These are phyloP conservation scores for Drosophila persimilis DNA, from an alignment of 1,140 invertebrate species.

Conservation along the genomic window DNA sequence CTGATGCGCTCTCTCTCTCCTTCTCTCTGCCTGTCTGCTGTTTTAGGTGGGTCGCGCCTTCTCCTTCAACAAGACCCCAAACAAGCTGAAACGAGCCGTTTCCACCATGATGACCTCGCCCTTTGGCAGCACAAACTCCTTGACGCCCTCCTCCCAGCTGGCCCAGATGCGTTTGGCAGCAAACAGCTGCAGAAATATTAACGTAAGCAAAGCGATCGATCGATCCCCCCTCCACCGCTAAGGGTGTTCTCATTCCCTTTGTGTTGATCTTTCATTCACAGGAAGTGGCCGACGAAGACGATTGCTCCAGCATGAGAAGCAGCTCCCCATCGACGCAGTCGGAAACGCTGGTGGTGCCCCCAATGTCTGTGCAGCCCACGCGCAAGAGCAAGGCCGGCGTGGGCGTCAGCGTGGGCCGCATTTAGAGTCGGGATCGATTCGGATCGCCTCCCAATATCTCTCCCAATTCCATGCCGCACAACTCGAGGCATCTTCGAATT, in stretches of 20 bases:
- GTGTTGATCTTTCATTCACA: conserved; percentile 79
- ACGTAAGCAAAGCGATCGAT: conserved; percentile 85
- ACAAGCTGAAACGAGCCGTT: conserved; percentile 95
- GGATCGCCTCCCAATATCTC: conserved; percentile 26
- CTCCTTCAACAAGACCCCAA: conserved; percentile 97
- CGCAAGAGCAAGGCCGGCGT: conserved; percentile 86
- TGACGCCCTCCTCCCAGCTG: conserved; percentile 89
- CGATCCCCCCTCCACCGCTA: too few relatives aligned
- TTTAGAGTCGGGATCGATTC: conserved; percentile 38
- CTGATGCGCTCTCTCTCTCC: neutral
- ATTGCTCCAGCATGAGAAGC: conserved; percentile 84
- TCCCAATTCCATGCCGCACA: conserved; percentile 56
- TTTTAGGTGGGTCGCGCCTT: conserved; percentile 92
- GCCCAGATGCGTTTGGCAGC: conserved; percentile 90
- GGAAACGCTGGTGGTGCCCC: conserved; percentile 88
- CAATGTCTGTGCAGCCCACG: conserved; percentile 91
- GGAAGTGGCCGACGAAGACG: conserved; percentile 86
- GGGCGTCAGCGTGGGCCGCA: conserved; percentile 34
- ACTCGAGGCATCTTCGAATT: conserved; percentile 41
- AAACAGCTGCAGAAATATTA: conserved; percentile 91
- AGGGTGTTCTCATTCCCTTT: neutral
- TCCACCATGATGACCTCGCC: conserved; percentile 96
- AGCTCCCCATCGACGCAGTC: conserved; percentile 85
- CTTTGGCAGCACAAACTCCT: conserved; percentile 90
- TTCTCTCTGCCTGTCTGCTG: neutral